Percentiles rank a stretch among this genome's conserved stretches.
phyloP scores from a whole-genome alignment of 2,797 vertebrate species.

The Phataginus tetradactyla region DNA sequence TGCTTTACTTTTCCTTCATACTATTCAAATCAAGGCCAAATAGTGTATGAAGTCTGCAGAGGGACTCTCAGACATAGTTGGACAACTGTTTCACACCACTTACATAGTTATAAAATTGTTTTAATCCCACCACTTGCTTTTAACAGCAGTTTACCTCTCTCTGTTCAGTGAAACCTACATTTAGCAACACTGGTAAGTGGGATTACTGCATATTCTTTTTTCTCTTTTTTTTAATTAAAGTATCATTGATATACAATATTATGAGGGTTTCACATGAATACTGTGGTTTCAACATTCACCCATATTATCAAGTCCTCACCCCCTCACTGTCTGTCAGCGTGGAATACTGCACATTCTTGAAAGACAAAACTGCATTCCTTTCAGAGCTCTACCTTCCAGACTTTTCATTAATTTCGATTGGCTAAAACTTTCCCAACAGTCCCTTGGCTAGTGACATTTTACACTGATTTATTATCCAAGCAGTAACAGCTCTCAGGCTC shows the following conservation, averaged over 20 bases:
- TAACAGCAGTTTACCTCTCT: not conserved
- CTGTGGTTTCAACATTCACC: no score
- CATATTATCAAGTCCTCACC: no score
- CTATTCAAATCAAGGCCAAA: not conserved
- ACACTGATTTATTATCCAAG: not conserved
- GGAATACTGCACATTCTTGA: not conserved
- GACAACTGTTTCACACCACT: not conserved
- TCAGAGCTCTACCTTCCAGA: not conserved
- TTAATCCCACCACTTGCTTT: not conserved
- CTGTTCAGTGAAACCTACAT: not conserved
- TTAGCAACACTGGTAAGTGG: not conserved
- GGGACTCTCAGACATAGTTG: not conserved
- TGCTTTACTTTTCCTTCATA: not conserved
- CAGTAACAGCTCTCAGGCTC: not conserved
- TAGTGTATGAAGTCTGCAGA: not conserved
- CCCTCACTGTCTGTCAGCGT: no score
- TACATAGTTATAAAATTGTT: not conserved
- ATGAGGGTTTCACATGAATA: no score
- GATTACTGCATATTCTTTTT: not conserved
- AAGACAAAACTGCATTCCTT: not conserved
- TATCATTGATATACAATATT: no score
- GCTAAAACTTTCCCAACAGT: slow-evolving; percentile 22
- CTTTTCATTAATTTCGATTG: slow-evolving; percentile 25
- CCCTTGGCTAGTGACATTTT: not conserved
- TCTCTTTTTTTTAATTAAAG: no score